Percentiles rank a stretch among this genome's conserved stretches.
phyloP scores from a whole-genome alignment of 2,888 invertebrate species.

The Elegia similella region DNA sequence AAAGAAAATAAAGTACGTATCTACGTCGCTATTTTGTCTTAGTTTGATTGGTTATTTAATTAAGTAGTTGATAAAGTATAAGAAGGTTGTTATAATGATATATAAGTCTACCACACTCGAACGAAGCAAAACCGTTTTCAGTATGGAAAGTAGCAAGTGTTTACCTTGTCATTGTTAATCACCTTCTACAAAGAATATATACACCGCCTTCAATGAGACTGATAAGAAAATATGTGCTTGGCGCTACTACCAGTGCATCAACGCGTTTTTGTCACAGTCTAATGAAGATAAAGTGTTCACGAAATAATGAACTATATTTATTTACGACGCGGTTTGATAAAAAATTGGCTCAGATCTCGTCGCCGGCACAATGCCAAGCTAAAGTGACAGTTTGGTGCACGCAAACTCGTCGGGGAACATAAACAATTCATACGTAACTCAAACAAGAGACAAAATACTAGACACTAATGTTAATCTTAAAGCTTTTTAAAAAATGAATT shows the following conservation, averaged over 20 bases:
- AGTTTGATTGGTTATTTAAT: too few relatives aligned
- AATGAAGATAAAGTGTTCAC: constrained; percentile 53
- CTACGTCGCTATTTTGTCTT: too few relatives aligned
- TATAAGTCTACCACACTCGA: background rate
- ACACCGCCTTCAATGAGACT: constrained; percentile 23
- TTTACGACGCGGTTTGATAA: constrained; percentile 40
- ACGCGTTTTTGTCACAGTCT: constrained; percentile 36
- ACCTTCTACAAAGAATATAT: too few relatives aligned
- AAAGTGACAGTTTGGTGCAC: constrained; percentile 44
- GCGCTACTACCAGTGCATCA: constrained; percentile 18
- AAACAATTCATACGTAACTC: constrained; percentile 28
- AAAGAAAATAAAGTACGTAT: too few relatives aligned
- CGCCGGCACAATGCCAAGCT: constrained; percentile 59
- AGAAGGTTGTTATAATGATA: too few relatives aligned
- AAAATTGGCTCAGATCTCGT: constrained; percentile 43
- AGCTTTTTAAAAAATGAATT: background rate
- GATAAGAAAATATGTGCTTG: constrained; percentile 17
- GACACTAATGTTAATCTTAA: background rate
- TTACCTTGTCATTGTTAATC: background rate
- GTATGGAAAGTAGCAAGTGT: background rate
- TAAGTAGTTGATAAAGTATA: too few relatives aligned
- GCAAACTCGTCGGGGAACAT: constrained; percentile 46
- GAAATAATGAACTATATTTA: constrained; percentile 47
- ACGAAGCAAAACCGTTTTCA: background rate
- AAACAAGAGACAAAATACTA: background rate